Percentiles rank a stretch among this genome's conserved stretches.
Evolutionary conservation across 2,797 vertebrate species (phyloP).

Genomic region (Nannoperca australis): DNA sequence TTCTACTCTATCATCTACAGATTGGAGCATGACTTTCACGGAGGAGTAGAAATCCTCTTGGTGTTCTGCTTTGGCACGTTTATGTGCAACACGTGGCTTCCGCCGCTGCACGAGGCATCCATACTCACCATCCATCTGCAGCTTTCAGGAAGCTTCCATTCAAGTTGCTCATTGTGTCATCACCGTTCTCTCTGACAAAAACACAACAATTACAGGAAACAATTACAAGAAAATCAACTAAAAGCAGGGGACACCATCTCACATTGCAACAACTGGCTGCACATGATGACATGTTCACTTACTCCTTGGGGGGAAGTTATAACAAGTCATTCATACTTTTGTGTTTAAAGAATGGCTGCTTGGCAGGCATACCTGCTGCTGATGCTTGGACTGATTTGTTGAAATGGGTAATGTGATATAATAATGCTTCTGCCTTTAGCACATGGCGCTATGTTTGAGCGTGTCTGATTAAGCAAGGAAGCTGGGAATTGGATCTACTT

Average conservation of each 20-base stretch:
- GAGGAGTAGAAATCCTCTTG: constrained; percentile 26
- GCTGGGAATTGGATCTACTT: not conserved
- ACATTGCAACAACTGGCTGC: constrained; percentile 24
- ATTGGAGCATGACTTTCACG: not conserved
- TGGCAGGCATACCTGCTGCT: constrained; percentile 15
- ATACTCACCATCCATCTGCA: constrained; percentile 45
- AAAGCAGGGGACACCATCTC: constrained; percentile 14
- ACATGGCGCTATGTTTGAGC: not conserved
- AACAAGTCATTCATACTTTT: constrained; percentile 36
- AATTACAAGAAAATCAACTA: constrained; percentile 3
- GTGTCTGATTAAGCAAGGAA: constrained; percentile 12
- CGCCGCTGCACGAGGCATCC: constrained; percentile 36
- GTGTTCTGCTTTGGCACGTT: constrained; percentile 30
- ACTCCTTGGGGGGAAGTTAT: constrained; percentile 8
- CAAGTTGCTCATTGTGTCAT: constrained; percentile 20
- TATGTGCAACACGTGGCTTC: constrained; percentile 38
- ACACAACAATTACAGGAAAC: constrained; percentile 37
- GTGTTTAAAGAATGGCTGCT: constrained; percentile 7
- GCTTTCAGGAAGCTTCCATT: constrained; percentile 33
- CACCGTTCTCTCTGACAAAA: constrained; percentile 21
- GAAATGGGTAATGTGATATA: constrained; percentile 2
- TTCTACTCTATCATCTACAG: not conserved
- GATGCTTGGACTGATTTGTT: constrained; percentile 21
- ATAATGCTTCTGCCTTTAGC: constrained; percentile 12
- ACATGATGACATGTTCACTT: constrained; percentile 28